Evolutionary conservation across 2,797 vertebrate species (phyloP).

Genomic region (Poecilia wingei): DNA sequence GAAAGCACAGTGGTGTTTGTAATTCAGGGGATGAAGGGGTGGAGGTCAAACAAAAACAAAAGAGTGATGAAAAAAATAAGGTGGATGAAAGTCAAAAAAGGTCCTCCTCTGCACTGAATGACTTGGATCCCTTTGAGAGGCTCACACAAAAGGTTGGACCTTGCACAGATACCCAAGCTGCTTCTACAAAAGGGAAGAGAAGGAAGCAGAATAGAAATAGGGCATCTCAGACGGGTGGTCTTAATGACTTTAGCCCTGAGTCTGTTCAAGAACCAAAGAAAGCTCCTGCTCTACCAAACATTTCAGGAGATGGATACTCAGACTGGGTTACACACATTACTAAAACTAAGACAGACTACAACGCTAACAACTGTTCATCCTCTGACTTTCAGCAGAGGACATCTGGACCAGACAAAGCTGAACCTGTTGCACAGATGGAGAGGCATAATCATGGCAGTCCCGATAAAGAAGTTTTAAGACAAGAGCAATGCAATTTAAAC

Average conservation of each 20-base stretch:
- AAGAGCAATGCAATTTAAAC: constrained; percentile 29
- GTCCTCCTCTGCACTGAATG: constrained; percentile 40
- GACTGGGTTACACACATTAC: constrained; percentile 29
- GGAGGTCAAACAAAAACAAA: constrained; percentile 37
- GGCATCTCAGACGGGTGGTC: constrained; percentile 33
- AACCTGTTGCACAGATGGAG: constrained; percentile 32
- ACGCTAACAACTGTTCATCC: constrained; percentile 29
- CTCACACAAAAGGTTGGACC: constrained; percentile 37
- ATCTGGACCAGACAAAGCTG: constrained; percentile 28
- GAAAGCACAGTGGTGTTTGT: constrained; percentile 51
- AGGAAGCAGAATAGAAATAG: constrained; percentile 67
- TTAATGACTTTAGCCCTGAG: constrained; percentile 52
- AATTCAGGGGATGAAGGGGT: constrained; percentile 61
- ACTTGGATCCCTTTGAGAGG: constrained; percentile 38
- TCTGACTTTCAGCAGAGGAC: constrained; percentile 30
- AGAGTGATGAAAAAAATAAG: constrained; percentile 19
- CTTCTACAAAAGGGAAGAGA: constrained; percentile 65
- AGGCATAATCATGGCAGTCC: constrained; percentile 19
- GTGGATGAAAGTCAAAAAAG: constrained; percentile 43
- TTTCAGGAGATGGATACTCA: constrained; percentile 40
- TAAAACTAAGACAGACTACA: constrained; percentile 35
- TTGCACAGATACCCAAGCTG: constrained; percentile 64
- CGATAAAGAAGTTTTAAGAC: constrained; percentile 36
- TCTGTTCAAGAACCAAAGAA: constrained; percentile 61
- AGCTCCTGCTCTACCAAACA: constrained; percentile 33